Evolutionary conservation across 2,113 vertebrate species (phyloP).

Genomic region (Calidris pygmaea): DNA sequence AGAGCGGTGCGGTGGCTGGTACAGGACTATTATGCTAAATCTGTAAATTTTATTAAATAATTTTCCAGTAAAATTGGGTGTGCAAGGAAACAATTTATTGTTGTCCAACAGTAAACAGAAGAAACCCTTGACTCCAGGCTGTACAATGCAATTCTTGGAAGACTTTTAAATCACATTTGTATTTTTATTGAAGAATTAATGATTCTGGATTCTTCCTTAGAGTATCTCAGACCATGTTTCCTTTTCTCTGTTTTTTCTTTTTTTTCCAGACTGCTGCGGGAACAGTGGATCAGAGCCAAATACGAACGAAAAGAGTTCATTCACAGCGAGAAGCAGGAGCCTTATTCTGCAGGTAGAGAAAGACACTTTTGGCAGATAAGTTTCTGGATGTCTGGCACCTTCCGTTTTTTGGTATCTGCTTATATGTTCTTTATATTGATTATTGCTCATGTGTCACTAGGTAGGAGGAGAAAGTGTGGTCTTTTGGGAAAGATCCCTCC

Average conservation of each 20-base stretch:
- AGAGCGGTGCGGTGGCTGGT: neutral
- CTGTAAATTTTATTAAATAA: neutral
- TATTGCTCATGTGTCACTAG: fast-evolving
- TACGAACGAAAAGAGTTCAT: constrained; percentile 94
- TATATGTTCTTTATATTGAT: neutral
- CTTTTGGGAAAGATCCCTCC: neutral
- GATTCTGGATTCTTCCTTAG: neutral
- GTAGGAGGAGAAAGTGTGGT: neutral
- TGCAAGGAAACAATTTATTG: neutral
- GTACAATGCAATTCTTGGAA: neutral
- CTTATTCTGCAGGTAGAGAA: constrained; percentile 91
- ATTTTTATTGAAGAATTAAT: neutral
- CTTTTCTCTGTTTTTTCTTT: neutral
- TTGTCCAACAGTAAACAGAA: neutral
- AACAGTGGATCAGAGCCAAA: constrained; percentile 97
- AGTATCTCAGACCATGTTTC: neutral
- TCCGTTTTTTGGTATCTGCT: neutral
- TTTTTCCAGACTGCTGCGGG: constrained; percentile 85
- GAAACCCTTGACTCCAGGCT: neutral
- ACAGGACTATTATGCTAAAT: neutral
- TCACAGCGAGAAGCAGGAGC: constrained; percentile 90
- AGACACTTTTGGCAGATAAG: neutral
- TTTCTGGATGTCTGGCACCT: neutral
- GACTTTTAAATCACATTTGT: neutral
- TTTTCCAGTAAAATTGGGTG: neutral